Percentiles rank a stretch among this genome's conserved stretches.
Conservation (phyloP, 2,888 invertebrate genomes). For the Augiades crinisus region DNA sequence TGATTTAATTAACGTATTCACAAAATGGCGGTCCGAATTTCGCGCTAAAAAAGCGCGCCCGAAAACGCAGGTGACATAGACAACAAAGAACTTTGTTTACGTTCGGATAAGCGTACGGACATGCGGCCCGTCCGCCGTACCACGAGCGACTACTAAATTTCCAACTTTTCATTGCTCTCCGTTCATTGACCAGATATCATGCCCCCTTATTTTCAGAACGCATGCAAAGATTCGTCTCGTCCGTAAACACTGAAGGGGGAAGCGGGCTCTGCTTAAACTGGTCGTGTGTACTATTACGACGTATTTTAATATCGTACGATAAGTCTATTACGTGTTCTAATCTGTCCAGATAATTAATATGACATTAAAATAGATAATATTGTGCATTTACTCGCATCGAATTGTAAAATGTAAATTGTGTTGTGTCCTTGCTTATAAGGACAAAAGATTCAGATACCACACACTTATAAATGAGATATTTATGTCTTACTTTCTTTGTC, state of each 20-base stretch:
- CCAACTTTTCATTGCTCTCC: constrained; percentile 27
- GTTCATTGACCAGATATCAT: constrained; percentile 40
- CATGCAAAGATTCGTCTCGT: constrained; percentile 27
- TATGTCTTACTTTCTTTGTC: too few relatives aligned
- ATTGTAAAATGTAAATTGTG: too few relatives aligned
- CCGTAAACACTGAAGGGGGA: constrained; percentile 16
- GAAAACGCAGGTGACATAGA: constrained; percentile 22
- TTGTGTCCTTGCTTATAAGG: too few relatives aligned
- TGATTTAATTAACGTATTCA: constrained; percentile 5
- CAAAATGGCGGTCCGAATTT: background rate
- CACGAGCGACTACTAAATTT: constrained; percentile 39
- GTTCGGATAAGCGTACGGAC: constrained; percentile 36
- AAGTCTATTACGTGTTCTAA: background rate
- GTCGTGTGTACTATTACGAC: background rate
- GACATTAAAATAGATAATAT: background rate
- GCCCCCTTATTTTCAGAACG: constrained; percentile 36
- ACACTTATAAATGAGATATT: too few relatives aligned
- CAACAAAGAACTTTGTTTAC: constrained; percentile 44
- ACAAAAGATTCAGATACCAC: too few relatives aligned
- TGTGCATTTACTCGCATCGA: too few relatives aligned
- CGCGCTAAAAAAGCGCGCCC: constrained; percentile 26
- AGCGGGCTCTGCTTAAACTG: constrained; percentile 6
- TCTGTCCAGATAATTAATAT: background rate
- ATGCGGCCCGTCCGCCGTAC: constrained; percentile 34
- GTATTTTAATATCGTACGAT: background rate